Percentiles rank a stretch among this genome's conserved stretches.
Evolutionary conservation across 1,140 invertebrate species (phyloP).

Genomic region (Frieseomelitta varia): DNA sequence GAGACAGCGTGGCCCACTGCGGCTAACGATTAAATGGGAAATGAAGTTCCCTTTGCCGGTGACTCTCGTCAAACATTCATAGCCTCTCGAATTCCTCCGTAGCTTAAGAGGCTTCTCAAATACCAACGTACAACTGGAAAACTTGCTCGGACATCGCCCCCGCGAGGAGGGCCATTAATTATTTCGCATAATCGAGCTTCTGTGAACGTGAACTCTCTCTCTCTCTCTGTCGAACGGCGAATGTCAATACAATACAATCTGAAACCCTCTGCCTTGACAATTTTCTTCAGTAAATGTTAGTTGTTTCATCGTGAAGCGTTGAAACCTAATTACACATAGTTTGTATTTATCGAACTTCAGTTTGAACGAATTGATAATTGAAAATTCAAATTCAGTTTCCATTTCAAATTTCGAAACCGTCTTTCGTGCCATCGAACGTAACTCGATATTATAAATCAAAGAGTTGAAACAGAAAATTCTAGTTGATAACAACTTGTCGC

Average conservation of each 20-base stretch:
- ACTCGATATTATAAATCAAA: no score
- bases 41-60: no score
- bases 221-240: neutral
- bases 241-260: neutral
- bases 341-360: no score
- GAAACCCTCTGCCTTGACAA: neutral
- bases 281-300: no score
- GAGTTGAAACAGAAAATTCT: no score
- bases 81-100: neutral
- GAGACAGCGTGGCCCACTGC: neutral
- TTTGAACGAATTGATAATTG: no score
- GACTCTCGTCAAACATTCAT: neutral
- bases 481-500: neutral
- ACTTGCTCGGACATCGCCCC: neutral
- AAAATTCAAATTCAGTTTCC: no score
- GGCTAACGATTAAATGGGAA: neutral
- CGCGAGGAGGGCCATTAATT: neutral
- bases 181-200: constrained; percentile 2
- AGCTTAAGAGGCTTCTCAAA: neutral
- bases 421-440: no score
- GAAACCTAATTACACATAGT: no score
- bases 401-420: no score
- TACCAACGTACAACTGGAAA: neutral
- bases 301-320: no score
- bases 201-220: no score